Evolutionary conservation across 2,113 vertebrate genomes (phyloP), one percentile per base, ranked within the genome.

Genomic region (Lynx canadensis): DNA sequence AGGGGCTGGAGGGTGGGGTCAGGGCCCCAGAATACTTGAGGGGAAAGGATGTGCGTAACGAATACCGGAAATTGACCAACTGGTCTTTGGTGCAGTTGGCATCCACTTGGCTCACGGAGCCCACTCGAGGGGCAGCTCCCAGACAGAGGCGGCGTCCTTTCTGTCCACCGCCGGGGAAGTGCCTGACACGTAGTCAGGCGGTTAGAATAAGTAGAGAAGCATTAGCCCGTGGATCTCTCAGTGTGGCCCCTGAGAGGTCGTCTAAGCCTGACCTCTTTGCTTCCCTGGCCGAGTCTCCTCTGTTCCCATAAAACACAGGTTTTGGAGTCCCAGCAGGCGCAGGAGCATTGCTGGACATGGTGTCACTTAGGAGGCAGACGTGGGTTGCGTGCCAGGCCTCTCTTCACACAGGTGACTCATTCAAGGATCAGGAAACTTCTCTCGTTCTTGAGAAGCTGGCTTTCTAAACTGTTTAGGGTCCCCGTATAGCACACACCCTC

Each of bases 261-360:
- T 15, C 57, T 63, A 29, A 38, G 38, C 63, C 4, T 33, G 1
- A 52, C 82, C 27, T 55, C 31, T 41, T 52, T 21, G 41, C 27
- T 18, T 86, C 63, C 41, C 31, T 63, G 14, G 33, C 66, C 66
- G 38, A 5, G 1, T 45, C 66, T n/a, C 65, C 3, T 25, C 29
- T 36, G 57, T 71, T 80, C 73, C 69, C 25, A 1, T 71, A 13
- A 84, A 89, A 27, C 60, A 13, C 48, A 60, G 33, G 16, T 41
- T 60, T 74, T 19, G 27, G 78, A 7, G 33, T 15, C 23, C 36
- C 0, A 1, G 14, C 0, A 0, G 4, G 9, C 6, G 15, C 55
- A 14, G 60, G 36, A 6, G 15, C 41, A 15, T 9, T 12, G 3
- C 16, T 4, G 0, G 0, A 2, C 1, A 2, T 63, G 0, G n/a